Evolutionary conservation across 2,113 vertebrate species (phyloP).

Genomic region (Danionella cerebrum): DNA sequence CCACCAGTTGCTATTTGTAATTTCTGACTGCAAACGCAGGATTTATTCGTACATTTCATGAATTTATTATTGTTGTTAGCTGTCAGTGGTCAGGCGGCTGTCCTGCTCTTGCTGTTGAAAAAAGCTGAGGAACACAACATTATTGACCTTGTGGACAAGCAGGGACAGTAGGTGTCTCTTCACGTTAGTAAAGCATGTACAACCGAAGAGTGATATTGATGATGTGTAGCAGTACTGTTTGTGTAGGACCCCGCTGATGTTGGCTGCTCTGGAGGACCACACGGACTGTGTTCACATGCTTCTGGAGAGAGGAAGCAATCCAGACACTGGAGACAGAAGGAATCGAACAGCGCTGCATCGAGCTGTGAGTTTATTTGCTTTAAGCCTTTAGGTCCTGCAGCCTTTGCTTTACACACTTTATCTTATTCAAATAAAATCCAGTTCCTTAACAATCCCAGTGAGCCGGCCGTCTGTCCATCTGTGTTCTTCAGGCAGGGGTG

Average conservation of each 20-base stretch:
- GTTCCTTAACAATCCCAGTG: no score
- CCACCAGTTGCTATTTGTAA: no score
- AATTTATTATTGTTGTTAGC: constrained; percentile 53
- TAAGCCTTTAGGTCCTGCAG: no score
- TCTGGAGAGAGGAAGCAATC: constrained; percentile 84
- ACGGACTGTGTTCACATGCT: constrained; percentile 89
- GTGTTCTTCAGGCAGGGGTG: constrained; percentile 72
- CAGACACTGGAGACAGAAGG: constrained; percentile 79
- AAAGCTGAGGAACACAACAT: constrained; percentile 75
- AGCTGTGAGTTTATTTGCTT: constrained; percentile 64
- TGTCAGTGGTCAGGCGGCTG: constrained; percentile 84
- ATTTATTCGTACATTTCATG: background rate
- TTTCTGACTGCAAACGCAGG: no score
- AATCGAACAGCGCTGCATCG: constrained; percentile 86
- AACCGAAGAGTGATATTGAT: no score
- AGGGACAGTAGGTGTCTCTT: constrained; percentile 79
- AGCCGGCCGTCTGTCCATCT: no score
- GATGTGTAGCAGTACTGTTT: no score
- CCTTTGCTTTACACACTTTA: no score
- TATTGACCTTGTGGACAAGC: constrained; percentile 78
- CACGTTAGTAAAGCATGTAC: background rate
- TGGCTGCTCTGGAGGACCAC: constrained; percentile 82
- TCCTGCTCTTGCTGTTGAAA: constrained; percentile 86
- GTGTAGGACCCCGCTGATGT: constrained; percentile 83
- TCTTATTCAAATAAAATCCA: no score